Evolutionary conservation across 2,888 invertebrate genomes (phyloP).

Genomic region (Eledone cirrhosa): DNA sequence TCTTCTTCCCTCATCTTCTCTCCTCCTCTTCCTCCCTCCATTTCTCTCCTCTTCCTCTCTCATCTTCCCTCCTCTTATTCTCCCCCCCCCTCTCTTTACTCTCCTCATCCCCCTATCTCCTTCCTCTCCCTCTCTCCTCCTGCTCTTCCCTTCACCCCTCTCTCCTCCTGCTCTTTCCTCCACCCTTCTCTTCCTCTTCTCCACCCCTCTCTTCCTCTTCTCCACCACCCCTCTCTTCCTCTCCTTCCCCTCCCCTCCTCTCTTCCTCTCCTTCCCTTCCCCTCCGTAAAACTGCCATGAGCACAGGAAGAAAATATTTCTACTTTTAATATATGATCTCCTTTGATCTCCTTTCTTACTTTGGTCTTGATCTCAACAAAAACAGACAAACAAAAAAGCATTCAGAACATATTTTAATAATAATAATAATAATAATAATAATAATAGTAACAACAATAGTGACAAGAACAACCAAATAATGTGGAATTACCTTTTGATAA

Average conservation of each 20-base stretch:
- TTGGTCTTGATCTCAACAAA: too few species aligned
- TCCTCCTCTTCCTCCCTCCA: background rate
- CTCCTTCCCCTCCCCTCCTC: constrained; percentile 1
- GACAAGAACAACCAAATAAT: too few species aligned
- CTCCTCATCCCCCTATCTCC: background rate
- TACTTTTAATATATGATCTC: too few species aligned
- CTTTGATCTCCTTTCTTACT: too few species aligned
- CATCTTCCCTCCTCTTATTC: background rate
- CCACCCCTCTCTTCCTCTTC: background rate
- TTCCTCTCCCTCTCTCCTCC: background rate
- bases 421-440: too few species aligned
- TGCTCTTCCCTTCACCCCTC: background rate
- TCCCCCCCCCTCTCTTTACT: background rate
- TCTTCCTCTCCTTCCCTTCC: background rate
- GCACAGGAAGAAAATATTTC: too few species aligned
- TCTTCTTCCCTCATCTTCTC: background rate
- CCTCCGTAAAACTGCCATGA: background rate
- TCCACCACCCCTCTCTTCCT: background rate
- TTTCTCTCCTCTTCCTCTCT: background rate
- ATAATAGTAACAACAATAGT: too few species aligned
- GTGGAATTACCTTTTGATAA: too few species aligned
- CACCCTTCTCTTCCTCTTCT: background rate
- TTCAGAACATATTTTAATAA: too few species aligned
- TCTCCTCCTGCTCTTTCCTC: too few species aligned
- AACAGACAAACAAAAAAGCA: too few species aligned